These are phyloP conservation scores for Drosophila auraria DNA, from an alignment of 1,140 invertebrate species.

Conservation along the genomic window DNA sequence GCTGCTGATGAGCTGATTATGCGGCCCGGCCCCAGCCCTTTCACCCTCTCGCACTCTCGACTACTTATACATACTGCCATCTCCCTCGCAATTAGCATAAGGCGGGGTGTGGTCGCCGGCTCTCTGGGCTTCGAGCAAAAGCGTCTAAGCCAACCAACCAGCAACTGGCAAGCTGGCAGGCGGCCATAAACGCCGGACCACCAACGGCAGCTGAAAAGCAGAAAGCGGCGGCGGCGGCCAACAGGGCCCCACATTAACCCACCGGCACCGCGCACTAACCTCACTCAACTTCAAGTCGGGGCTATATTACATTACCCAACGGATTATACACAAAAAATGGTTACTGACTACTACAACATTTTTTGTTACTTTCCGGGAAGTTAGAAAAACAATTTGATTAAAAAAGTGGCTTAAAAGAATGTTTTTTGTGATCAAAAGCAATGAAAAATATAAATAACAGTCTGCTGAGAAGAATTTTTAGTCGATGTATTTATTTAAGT, in stretches of 20 bases:
- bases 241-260: constrained; percentile 35
- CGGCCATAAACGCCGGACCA: constrained; percentile 75
- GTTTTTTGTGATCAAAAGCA: too few species aligned
- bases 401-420: background rate
- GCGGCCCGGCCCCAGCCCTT: constrained; percentile 4
- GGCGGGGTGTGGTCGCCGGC: constrained; percentile 69
- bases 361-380: constrained; percentile 5
- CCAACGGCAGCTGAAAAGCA: constrained; percentile 64
- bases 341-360: background rate
- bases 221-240: constrained; percentile 16
- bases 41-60: constrained; percentile 13
- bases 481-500: too few species aligned
- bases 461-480: too few species aligned
- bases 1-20: constrained; percentile 56
- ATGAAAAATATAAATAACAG: too few species aligned
- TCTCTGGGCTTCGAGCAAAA: background rate
- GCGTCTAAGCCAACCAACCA: constrained; percentile 67
- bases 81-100: constrained; percentile 79
- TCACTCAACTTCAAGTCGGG: constrained; percentile 9
- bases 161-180: constrained; percentile 68
- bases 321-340: background rate
- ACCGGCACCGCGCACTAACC: constrained; percentile 35
- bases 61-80: constrained; percentile 23
- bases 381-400: background rate
- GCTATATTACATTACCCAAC: background rate